phyloP scores from a whole-genome alignment of 53 echinoderm and acorn worm genomes.

The Echinometra lucunter region DNA sequence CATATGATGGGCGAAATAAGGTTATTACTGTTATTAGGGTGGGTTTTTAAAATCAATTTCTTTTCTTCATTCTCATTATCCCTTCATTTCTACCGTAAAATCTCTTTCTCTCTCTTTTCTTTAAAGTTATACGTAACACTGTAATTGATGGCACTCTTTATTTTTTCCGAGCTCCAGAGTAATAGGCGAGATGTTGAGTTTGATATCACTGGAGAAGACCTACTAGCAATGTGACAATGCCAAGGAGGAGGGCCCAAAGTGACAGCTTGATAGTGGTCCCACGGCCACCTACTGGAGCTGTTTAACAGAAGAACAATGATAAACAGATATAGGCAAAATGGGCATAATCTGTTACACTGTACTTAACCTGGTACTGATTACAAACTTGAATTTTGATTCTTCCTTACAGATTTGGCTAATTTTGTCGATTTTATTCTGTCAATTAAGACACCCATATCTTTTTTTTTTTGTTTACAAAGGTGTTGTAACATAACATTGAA shows the following conservation, averaged over 20 bases:
- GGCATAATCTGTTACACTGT: too few species aligned
- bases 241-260: background rate
- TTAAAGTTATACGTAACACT: background rate
- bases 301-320: background rate
- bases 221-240: background rate
- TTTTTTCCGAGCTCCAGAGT: too few species aligned
- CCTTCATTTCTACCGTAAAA: background rate
- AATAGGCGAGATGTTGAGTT: background rate
- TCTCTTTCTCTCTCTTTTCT: background rate
- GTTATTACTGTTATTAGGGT: too few species aligned
- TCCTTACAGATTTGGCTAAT: background rate
- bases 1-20: too few species aligned
- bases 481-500: background rate
- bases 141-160: background rate
- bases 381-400: background rate
- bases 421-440: background rate
- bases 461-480: too few species aligned
- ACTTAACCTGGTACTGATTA: too few species aligned
- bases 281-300: constrained; percentile 24
- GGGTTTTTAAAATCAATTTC: too few species aligned
- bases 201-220: background rate
- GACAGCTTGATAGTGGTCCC: background rate
- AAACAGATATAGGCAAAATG: background rate
- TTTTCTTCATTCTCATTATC: background rate
- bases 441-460: too few species aligned